Evolutionary conservation across 2,113 vertebrate species (phyloP), one percentile per base, ranked within the genome.

Genomic region (Todiramphus chloris): DNA sequence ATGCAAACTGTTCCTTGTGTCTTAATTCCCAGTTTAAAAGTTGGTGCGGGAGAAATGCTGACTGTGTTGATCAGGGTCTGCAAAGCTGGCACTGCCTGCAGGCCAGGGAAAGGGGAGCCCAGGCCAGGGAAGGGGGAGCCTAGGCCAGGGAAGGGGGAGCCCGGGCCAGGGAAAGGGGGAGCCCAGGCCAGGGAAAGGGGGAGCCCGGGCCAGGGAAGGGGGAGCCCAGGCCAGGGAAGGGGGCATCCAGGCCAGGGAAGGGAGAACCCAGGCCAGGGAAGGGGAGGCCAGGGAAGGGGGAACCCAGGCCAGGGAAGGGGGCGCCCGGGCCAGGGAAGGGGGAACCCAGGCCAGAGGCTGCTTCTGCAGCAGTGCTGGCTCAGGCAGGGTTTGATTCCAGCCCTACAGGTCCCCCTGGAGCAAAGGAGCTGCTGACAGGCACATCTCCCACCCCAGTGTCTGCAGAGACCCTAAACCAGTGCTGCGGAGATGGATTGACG

Each of bases 21-120:
- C 2, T 15, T 7, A 20, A 18, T 27, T 67, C 56, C 80, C 51
- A 30, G 60, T 25, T 55, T 58, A 9, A 16, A 43, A 41, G 37
- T 13, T 39, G 8, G 20, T 3, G 48, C 25, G 13, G 44, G 11
- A 33, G 21, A 17, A 64, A 27, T 2, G 13, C 17, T 20, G 39
- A 5, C 8, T 8, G 0, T 50, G 31, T 30, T 51, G 8, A 13
- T 31, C 1, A 3, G 63, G 10, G 12, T 41, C 41, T 24, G n/a
- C 62, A 31, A 13, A 33, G 51, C 41, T 31, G 35, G 59, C 15
- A 2, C 35, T 5, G 53, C 5, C 39, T 31, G 63, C 37, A 9
- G 12, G 25, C 33, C 0, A 3, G 41, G 18, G 25, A 2, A 37
- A 59, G 67, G 48, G 50, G 23, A 62, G 35, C 14, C 37, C 37